Evolutionary conservation across 1,140 invertebrate species (phyloP).

Genomic region (Hesperophylax magnus): DNA sequence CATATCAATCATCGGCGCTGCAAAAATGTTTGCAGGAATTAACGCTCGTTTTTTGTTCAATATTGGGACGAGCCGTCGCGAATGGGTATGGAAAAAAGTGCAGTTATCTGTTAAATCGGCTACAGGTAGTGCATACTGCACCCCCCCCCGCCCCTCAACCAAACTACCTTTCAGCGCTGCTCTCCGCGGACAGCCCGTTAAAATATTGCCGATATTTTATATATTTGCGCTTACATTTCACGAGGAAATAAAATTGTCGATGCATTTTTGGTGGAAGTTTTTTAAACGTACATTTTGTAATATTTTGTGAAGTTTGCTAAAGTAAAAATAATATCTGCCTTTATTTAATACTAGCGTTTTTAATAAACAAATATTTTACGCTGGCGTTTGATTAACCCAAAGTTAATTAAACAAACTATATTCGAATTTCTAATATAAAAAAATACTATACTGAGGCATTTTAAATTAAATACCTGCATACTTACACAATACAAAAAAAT

Average conservation of each 20-base stretch:
- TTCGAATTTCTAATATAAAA: no score
- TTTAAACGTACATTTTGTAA: no score
- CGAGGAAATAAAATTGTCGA: background rate
- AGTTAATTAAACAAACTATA: no score
- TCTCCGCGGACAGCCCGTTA: constrained; percentile 26
- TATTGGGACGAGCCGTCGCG: constrained; percentile 45
- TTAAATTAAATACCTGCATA: no score
- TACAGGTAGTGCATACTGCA: background rate
- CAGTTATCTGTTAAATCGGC: constrained; percentile 31
- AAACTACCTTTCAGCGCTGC: constrained; percentile 3
- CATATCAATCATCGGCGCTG: constrained; percentile 56
- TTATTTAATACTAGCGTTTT: no score
- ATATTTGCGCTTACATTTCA: background rate
- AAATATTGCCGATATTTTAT: background rate
- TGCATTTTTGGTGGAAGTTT: no score
- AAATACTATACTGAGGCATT: no score
- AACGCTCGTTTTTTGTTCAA: constrained; percentile 51
- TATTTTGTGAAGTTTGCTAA: no score
- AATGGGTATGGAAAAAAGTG: constrained; percentile 50
- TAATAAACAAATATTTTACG: no score
- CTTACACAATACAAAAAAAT: no score
- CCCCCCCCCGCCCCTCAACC: background rate
- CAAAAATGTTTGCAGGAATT: constrained; percentile 58
- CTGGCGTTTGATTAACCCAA: no score
- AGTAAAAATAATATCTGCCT: no score